Conservation (phyloP, 2,888 invertebrate genomes). For the Leucophenga maculata region DNA sequence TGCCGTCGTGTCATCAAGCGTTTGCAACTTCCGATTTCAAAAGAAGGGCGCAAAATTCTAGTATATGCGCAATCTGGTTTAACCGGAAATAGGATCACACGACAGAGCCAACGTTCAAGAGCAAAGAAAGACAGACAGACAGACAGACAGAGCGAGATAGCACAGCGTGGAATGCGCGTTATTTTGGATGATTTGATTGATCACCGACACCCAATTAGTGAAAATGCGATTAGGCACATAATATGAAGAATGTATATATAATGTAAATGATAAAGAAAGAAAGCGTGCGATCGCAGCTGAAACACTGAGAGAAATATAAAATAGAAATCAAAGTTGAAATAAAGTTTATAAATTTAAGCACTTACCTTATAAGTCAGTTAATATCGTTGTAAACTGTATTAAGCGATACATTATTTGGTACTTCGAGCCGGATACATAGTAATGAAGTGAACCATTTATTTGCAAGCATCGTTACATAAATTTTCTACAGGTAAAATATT, state of each 20-base stretch:
- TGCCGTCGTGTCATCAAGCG: slow-evolving; percentile 49
- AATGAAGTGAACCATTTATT: too few species aligned
- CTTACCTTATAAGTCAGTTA: too few species aligned
- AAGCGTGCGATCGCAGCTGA: slow-evolving; percentile 29
- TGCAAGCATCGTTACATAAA: too few species aligned
- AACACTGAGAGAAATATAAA: slow-evolving; percentile 45
- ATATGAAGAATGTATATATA: slow-evolving; percentile 49
- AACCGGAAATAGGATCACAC: slow-evolving; percentile 62
- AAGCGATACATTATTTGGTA: too few species aligned
- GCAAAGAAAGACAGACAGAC: slow-evolving; percentile 38
- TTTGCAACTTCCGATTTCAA: slow-evolving; percentile 40
- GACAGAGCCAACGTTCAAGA: background rate
- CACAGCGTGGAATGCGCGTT: slow-evolving; percentile 3
- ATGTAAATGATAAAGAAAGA: slow-evolving; percentile 37
- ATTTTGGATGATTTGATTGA: slow-evolving; percentile 56
- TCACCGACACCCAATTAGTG: slow-evolving; percentile 65
- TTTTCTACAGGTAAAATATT: too few species aligned
- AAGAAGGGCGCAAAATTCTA: slow-evolving; percentile 7
- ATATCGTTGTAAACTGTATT: too few species aligned
- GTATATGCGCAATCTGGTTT: slow-evolving; percentile 53
- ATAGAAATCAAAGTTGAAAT: too few species aligned
- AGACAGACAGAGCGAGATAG: slow-evolving; percentile 44
- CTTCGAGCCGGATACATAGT: too few species aligned
- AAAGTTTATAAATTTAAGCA: too few species aligned
- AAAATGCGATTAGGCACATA: slow-evolving; percentile 62